Base-by-base conservation (phyloP, 2,113 vertebrate genomes). In the Vimba vimba region DNA sequence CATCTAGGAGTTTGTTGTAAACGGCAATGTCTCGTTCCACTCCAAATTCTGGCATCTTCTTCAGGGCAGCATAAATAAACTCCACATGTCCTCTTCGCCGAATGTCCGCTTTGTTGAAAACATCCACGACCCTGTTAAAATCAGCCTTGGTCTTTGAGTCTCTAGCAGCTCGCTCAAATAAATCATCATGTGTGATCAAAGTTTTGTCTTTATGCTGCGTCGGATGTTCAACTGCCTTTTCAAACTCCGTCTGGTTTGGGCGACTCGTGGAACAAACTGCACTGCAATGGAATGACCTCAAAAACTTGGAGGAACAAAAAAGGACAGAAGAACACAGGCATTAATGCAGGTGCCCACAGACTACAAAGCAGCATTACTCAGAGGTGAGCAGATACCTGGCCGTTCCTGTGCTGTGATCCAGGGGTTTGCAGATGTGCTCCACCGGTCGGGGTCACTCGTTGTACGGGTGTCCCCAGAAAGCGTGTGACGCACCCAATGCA, bases 21-120 rank as follows among this genome's bases (percentile, higher is more conserved):
- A 96, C 89, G 0, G 87, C 7, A 4, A 97, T 83, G 89, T 98
- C 97, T 8, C 88, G 89, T 91, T 97, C 94, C 9, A 98, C 95
- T 0, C 96, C 95, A 0, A 94, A 98, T 71, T 96, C 94, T 0
- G 90, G 93, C 97, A 98, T 98, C 93, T 96, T 96, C 87, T 91
- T 94, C 85, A 97, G 89, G 3, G 97, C 97, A 0, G 96, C 93
- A 27, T 98, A 97, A 87, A 98, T 97, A 45, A 98, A 97, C 90
- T 98, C 97, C 33, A 98, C 93, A 0, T 97, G 97, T 3, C 97
- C 97, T 0, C 96, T 94, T 10, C 94, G 92, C 2, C 95, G 93
- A 17, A 96, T 86, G 13, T 94, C 96, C 8, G 50, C 87, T 82
- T 93, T 91, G 39, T 25, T 88, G 62, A 96, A 98, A 33, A 91